Evolutionary conservation across 2,113 vertebrate genomes (phyloP).

Genomic region (Centropus unirufus): DNA sequence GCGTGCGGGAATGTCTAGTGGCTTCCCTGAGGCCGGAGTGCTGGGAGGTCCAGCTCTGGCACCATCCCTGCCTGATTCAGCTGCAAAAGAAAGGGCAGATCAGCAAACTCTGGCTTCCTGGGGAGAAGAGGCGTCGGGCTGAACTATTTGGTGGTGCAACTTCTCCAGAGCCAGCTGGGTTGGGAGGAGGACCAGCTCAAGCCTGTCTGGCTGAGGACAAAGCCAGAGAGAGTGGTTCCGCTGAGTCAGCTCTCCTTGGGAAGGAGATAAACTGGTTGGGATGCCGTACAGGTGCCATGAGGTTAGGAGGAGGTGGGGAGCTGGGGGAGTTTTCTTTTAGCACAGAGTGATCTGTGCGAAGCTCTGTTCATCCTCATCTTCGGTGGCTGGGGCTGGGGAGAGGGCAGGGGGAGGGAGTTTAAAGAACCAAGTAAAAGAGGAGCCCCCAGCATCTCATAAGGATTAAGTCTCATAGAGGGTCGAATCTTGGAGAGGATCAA

Average conservation of each 20-base stretch:
- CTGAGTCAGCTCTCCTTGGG: constrained; percentile 59
- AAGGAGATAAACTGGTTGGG: constrained; percentile 67
- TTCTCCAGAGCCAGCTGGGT: background rate
- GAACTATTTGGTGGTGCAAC: background rate
- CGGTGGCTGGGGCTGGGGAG: background rate
- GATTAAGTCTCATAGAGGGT: background rate
- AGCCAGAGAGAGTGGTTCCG: background rate
- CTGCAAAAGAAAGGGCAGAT: background rate
- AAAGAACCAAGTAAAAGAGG: background rate
- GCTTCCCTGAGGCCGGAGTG: background rate
- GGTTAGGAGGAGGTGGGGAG: background rate
- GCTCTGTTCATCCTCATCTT: background rate
- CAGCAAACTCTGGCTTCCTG: background rate
- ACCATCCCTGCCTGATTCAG: accelerated
- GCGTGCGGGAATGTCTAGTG: background rate
- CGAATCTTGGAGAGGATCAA: background rate
- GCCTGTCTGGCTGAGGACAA: constrained; percentile 16
- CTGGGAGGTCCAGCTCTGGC: background rate
- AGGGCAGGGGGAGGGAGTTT: background rate
- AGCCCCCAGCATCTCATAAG: background rate
- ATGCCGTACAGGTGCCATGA: background rate
- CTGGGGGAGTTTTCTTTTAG: background rate
- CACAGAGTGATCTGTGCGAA: background rate
- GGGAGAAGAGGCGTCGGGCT: background rate
- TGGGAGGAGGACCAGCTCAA: background rate